Percentiles rank a stretch among this genome's conserved stretches.
phyloP scores from a whole-genome alignment of 1,140 invertebrate genomes.

The Zaprionus camerounensis region DNA sequence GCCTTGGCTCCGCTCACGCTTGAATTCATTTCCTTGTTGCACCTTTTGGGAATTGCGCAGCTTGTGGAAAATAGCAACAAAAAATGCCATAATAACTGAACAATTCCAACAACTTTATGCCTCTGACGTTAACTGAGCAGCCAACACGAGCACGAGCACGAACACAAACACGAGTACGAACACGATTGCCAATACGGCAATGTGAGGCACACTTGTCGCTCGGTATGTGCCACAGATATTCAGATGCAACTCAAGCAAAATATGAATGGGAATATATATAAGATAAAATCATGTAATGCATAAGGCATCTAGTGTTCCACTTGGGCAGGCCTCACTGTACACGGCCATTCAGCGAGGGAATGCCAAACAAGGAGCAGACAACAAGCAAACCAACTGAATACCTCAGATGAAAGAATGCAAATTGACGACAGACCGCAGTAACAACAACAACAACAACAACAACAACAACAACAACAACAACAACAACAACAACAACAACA shows the following conservation, averaged over 20 bases:
- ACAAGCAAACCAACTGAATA: background rate
- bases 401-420: constrained; percentile 6
- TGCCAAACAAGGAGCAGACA: constrained; percentile 6
- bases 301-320: background rate
- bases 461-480: background rate
- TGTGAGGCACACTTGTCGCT: background rate
- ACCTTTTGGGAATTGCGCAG: constrained; percentile 44
- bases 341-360: background rate
- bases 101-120: constrained; percentile 26
- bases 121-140: background rate
- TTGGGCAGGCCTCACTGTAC: background rate
- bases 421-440: constrained; percentile 13
- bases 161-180: background rate
- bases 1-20: constrained; percentile 25
- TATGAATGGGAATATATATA: background rate
- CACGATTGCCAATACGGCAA: background rate
- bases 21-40: constrained; percentile 41
- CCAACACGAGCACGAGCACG: background rate
- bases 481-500: background rate
- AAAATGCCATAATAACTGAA: constrained; percentile 40
- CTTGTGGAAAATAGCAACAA: constrained; percentile 34
- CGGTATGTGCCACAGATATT: background rate
- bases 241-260: background rate
- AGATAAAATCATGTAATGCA: background rate
- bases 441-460: background rate